Evolutionary conservation across 1,140 invertebrate genomes (phyloP), one percentile per base, ranked within the genome.

Genomic region (Tetramorium simillimum): DNA sequence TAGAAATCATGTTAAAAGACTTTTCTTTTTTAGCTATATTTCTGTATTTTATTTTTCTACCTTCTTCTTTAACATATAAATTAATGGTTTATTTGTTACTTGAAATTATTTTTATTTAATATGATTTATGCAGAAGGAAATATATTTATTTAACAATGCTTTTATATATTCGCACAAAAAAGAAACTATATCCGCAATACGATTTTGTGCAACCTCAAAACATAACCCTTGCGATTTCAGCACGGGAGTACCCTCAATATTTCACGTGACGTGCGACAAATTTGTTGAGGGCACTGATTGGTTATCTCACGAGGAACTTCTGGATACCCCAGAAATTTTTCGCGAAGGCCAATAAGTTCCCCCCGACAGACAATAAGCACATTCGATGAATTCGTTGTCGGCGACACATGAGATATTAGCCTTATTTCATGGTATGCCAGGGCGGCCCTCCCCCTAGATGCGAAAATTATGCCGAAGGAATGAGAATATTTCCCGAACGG

Each of bases 361-460:
- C 37, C 21, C 3, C 40, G 53, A 82, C 80, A 82, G 53, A 40
- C 80, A 73, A 60, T 82, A 82, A 82, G 67, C 24, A 40, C 51
- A 33, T 43, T n/a, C 67, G 40, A 82, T 18, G 21, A 72, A 82
- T 82, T 72, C 43, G 53, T 46, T 67, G 67, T 12, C 51, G 51
- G 14, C 62, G 46, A 80, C 62, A 28, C 24, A 16, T 73, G 69
- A 82, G 70, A 82, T 72, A 82, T 72, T 73, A 73, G 80, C 18
- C 67, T 72, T 73, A 51, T 81, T 81, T 70, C 28, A 37, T 43
- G 6, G 53, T 5, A 18, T 10, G 16, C 12, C 5, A 53, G 33
- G 37, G 18, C 58, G 24, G 43, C n/a, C 70, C 28, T 51, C 46
- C 24, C 46, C 9, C 18, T 37, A 53, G 77, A 81, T 70, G 33